Percentiles rank a stretch among this genome's conserved stretches.
Evolutionary conservation across 2,888 invertebrate species (phyloP).

Genomic region (Drosophila fungiperda): DNA sequence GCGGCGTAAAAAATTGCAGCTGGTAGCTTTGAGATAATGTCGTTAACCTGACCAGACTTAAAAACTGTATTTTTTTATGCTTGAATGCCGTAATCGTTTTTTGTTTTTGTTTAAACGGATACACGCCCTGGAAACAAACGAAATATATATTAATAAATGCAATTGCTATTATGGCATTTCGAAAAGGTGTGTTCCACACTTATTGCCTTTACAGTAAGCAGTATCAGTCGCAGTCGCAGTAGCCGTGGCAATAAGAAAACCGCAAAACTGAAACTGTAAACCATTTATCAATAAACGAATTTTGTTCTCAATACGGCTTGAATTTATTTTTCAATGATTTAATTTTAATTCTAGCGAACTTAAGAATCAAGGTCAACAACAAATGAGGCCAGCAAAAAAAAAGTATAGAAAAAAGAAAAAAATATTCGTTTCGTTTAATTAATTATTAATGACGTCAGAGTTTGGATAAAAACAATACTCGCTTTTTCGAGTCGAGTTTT

Average conservation of each 20-base stretch:
- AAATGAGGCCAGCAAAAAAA: constrained; percentile 46
- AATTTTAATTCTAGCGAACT: constrained; percentile 48
- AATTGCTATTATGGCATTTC: constrained; percentile 29
- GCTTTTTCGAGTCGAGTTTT: not conserved
- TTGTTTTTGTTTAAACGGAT: constrained; percentile 5
- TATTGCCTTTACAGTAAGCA: not conserved
- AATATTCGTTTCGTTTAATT: constrained; percentile 37
- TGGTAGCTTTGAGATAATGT: not conserved
- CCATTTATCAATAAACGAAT: constrained; percentile 24
- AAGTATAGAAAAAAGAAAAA: not conserved
- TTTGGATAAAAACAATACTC: constrained; percentile 12
- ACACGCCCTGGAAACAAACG: constrained; percentile 29
- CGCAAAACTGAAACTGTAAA: constrained; percentile 45
- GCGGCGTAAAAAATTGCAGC: constrained; percentile 8
- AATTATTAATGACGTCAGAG: constrained; percentile 57
- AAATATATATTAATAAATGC: constrained; percentile 29
- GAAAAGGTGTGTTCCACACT: constrained; percentile 37
- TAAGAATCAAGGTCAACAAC: constrained; percentile 62
- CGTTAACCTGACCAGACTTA: constrained; percentile 13
- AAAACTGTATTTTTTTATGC: constrained; percentile 1
- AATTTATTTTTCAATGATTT: constrained; percentile 43
- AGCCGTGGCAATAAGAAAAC: constrained; percentile 5
- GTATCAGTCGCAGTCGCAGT: not conserved
- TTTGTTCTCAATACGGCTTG: constrained; percentile 21
- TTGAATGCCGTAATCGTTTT: not conserved